Percentiles rank a stretch among this genome's conserved stretches.
phyloP scores from a whole-genome alignment of 2,113 vertebrate species.

The Mus musculus region GRCm39 chr13:83167001-83167500 shows the following conservation, averaged over 20 bases:
- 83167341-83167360: not conserved
- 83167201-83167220: conserved; percentile 4
- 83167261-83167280: not conserved
- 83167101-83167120: not conserved
- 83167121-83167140: not conserved
- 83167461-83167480: not conserved
- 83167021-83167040: not conserved
- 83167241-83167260: not conserved
- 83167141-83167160: not conserved
- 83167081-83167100: not conserved
- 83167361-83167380: not conserved
- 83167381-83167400: not conserved
- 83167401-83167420: not conserved
- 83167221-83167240: not conserved
- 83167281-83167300: not conserved
- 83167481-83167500: not conserved
- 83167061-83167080: not conserved
- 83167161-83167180: not conserved
- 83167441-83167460: not conserved
- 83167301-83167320: not conserved
- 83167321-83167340: not conserved
- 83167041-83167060: not conserved
- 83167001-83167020: not conserved
- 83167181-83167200: not conserved
- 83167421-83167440: not conserved